phyloP scores from a whole-genome alignment of 2,113 vertebrate genomes.

The Rhinichthys klamathensis region DNA sequence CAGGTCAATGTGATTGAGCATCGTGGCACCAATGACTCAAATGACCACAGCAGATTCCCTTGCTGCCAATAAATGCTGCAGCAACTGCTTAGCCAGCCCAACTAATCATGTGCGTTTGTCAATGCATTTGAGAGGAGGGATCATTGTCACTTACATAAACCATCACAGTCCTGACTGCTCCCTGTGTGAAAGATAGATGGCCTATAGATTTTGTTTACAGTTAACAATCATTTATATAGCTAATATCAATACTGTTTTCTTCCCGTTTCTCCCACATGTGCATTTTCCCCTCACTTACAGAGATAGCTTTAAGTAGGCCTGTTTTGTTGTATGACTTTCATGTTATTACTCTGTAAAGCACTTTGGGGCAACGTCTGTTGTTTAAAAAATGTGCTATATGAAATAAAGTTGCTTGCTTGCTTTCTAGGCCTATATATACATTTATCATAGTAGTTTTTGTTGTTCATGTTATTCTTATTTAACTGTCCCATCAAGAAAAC shows the following conservation, averaged over 20 bases:
- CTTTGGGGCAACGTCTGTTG: too few species aligned
- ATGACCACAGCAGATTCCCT: constrained; percentile 56
- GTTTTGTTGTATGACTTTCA: too few species aligned
- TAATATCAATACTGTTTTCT: constrained; percentile 34
- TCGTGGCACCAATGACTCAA: constrained; percentile 26
- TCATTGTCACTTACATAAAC: constrained; percentile 79
- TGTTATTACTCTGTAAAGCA: too few species aligned
- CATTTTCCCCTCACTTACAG: neutral
- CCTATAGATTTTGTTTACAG: constrained; percentile 74
- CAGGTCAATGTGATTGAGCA: neutral
- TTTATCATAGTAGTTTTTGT: too few species aligned
- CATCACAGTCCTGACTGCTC: constrained; percentile 83
- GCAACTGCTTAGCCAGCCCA: constrained; percentile 83
- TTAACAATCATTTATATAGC: constrained; percentile 59
- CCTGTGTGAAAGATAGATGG: constrained; percentile 78
- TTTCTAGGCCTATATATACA: too few species aligned
- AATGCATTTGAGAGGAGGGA: constrained; percentile 81
- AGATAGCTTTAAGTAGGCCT: too few species aligned
- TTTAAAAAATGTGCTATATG: too few species aligned
- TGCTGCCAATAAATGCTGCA: constrained; percentile 78
- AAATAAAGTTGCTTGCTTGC: too few species aligned
- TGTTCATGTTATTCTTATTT: too few species aligned
- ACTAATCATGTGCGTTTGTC: constrained; percentile 86
- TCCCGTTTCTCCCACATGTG: neutral
- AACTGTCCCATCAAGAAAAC: too few species aligned